Evolutionary conservation across 1,140 invertebrate genomes (phyloP), one percentile per base, ranked within the genome.

Genomic region (Drosophila sp.): DNA sequence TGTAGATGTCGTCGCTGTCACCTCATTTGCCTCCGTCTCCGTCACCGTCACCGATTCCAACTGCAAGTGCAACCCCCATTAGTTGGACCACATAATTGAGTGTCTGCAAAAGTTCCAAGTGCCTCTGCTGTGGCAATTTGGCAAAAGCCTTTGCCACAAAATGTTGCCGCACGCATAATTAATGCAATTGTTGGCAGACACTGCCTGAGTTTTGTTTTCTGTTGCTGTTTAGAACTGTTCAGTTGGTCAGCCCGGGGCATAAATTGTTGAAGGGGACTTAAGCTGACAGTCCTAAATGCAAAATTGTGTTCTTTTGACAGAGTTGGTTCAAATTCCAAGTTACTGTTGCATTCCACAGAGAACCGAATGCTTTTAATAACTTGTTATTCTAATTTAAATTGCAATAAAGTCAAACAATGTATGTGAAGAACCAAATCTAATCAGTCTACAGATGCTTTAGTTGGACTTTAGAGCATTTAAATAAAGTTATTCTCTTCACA

Each of bases 131-230:
- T 69, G 65, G 62, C 53, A 72, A 72, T 72, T 72, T 72, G 69
- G 45, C 79, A 63, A 51, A 71, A 46, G 53, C 18, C 67, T 73
- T 77, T 81, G 63, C 59, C 56, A 54, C 70, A 78, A 78, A 70
- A 75, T 62, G 63, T 56, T 27, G 57, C 72, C 64, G 54, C 81
- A 81, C 74, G 64, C 77, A 81, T 86, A 84, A 87, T 84, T 84
- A 84, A 87, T 84, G 81, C 78, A 75, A 86, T 86, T 86, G 75
- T 83, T 54, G 61, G 58, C 56, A 61, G 71, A 61, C 72, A 67
- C 41, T 50, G 34, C 0, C 32, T 13, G 58, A 72, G 51, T 62
- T 62, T 38, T 32, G 45, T 59, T 40, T 40, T 36, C 21, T 41
- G 18, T 7, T 13, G 38, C 34, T 40, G 56, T 29, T 67, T 43